Percentiles rank a stretch among this genome's conserved stretches.
phyloP scores from a whole-genome alignment of 2,888 invertebrate species.

The Caenorhabditis japonica region DNA sequence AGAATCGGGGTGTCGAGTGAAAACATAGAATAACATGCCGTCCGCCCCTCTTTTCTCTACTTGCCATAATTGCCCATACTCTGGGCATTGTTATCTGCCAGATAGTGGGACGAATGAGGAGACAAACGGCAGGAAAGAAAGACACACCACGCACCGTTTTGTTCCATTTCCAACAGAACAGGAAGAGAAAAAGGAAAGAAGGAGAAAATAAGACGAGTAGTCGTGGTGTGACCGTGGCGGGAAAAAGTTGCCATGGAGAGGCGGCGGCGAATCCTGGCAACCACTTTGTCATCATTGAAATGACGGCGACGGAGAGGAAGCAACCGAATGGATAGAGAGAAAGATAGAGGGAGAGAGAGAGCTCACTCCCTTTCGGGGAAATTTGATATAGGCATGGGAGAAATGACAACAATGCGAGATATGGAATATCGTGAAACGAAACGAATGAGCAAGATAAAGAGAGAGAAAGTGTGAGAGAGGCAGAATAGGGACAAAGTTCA shows the following conservation, averaged over 20 bases:
- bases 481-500: slow-evolving; percentile 7
- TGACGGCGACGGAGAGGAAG: not conserved
- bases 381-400: slow-evolving; percentile 52
- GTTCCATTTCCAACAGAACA: slow-evolving; percentile 12
- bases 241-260: slow-evolving; percentile 12
- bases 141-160: slow-evolving; percentile 12
- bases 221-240: slow-evolving; percentile 2
- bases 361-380: slow-evolving; percentile 19
- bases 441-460: not conserved
- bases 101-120: slow-evolving; percentile 17
- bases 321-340: not conserved
- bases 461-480: not conserved
- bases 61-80: slow-evolving; percentile 46
- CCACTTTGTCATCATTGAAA: not conserved
- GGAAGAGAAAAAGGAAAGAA: not conserved
- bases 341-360: not conserved
- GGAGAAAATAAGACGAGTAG: not conserved
- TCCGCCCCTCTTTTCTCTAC: slow-evolving; percentile 7
- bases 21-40: slow-evolving; percentile 48
- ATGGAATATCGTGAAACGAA: slow-evolving; percentile 37
- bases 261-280: not conserved
- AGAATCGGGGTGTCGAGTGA: slow-evolving; percentile 6
- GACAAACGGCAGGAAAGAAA: slow-evolving; percentile 7
- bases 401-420: slow-evolving; percentile 52
- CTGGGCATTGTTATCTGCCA: slow-evolving; percentile 46